Base-by-base conservation (phyloP, 2,797 vertebrate species). In the Sebastes hubbsi region DNA sequence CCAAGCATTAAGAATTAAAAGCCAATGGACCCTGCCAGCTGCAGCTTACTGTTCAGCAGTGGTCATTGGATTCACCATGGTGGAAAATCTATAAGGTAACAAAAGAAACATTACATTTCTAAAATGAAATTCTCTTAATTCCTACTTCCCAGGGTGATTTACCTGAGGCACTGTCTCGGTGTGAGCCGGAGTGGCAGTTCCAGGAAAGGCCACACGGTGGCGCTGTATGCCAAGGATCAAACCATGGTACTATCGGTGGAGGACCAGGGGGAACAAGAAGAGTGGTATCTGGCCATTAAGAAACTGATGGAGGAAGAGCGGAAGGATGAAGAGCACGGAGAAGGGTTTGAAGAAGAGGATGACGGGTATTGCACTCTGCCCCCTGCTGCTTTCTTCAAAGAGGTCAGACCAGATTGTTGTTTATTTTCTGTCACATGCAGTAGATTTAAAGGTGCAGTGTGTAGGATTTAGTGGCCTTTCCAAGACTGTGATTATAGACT, bases 311-410 rank as follows among this genome's bases (percentile, higher is more conserved):
- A 92, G 75, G 92, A 94, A 13, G 93, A 94, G 82, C 78, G 54
- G 34, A 84, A 18, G 55, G 87, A 90, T 25, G 92, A 88, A 12
- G 90, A 91, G 71, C 64, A 77, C 1, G 76, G 71, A 49, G 90
- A 88, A 42, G 76, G 76, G 0, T 77, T 83, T 24, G 87, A 90
- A 29, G 92, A 93, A 62, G 93, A 94, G 1, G 92, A 94, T 24
- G 93, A 94, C 18, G 93, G 93, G 2, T 95, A 95, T 11, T 93
- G 87, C 54, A 94, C 93, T 64, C 82, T 94, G 34, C 88, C 93
- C 1, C 70, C 91, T 20, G 84, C 86, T 22, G 75, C 87, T 25
- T 89, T 85, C 77, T 92, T 91, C 52, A 94, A 87, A 88, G 93
- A 95, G 93, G 94, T 95, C 22, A n/a, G 85, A 66, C 1, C 10